A percentile compares a stretch with the other conserved stretches of the same genome.
These are phyloP conservation scores for Tolypeutes matacus DNA, from an alignment of 2,797 vertebrate genomes.

Conservation along the genomic window DNA sequence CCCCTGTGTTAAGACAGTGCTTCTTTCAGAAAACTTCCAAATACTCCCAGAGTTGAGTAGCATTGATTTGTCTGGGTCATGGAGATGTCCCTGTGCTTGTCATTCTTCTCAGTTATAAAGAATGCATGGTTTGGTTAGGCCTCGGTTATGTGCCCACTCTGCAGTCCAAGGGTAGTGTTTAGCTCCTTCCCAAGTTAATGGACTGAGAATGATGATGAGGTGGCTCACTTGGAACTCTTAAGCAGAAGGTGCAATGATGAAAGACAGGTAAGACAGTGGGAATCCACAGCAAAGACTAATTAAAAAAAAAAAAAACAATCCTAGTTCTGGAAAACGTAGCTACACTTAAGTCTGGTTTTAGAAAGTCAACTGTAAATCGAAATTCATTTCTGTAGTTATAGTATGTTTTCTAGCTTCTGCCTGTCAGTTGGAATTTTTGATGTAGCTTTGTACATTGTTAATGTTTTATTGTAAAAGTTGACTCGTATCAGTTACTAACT, in stretches of 20 bases:
- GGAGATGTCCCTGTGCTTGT: not conserved
- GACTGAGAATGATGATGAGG: not conserved
- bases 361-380: slow-evolving; percentile 43
- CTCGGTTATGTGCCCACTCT: not conserved
- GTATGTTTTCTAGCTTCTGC: not conserved
- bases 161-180: not conserved
- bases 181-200: not conserved
- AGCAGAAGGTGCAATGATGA: not conserved
- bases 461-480: slow-evolving; percentile 36
- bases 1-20: not conserved
- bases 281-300: not conserved
- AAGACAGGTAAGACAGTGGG: not conserved
- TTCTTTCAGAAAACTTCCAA: not conserved
- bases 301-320: not conserved
- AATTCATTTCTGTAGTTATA: not conserved
- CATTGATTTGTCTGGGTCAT: not conserved
- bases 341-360: slow-evolving; percentile 31
- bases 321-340: slow-evolving; percentile 18
- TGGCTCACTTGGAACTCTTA: not conserved
- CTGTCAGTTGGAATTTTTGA: slow-evolving; percentile 36
- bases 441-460: not conserved
- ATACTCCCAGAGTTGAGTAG: slow-evolving; percentile 14
- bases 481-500: not conserved
- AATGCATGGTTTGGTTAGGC: not conserved
- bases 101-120: not conserved